Conservation (phyloP, 2,797 vertebrate species). For the Sebastes aleutianus region DNA sequence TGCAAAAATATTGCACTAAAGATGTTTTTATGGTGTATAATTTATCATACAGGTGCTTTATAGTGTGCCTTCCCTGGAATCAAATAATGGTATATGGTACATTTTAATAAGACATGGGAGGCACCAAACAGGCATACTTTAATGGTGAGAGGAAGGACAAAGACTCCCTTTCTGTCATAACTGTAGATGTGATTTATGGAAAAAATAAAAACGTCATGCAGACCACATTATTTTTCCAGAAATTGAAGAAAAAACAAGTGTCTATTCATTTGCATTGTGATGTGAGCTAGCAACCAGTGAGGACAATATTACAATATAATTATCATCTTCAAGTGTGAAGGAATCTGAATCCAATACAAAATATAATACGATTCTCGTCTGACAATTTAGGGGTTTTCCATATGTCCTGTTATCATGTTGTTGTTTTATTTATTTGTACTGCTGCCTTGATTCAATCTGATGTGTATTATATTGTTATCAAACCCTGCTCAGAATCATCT, state of each 20-base stretch:
- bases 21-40: not conserved
- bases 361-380: constrained; percentile 11
- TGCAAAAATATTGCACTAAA: not conserved
- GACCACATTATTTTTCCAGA: constrained; percentile 17
- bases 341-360: constrained; percentile 31
- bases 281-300: constrained; percentile 18
- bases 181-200: constrained; percentile 27
- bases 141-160: constrained; percentile 9
- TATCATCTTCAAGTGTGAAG: constrained; percentile 47
- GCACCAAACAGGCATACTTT: constrained; percentile 13
- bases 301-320: constrained; percentile 23
- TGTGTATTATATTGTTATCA: not conserved
- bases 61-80: not conserved
- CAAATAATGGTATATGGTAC: constrained; percentile 3
- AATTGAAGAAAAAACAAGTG: not conserved
- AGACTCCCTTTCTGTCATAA: constrained; percentile 50
- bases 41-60: constrained; percentile 15
- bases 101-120: constrained; percentile 4
- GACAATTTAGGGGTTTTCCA: not conserved
- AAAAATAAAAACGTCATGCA: constrained; percentile 14
- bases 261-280: constrained; percentile 50
- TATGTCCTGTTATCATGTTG: not conserved
- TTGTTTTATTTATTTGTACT: not conserved
- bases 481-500: not conserved
- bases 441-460: constrained; percentile 1